A percentile compares a stretch with the other conserved stretches of the same genome.
These are phyloP conservation scores for Pollenia griseotomentosa DNA, from an alignment of 2,888 invertebrate genomes.

Conservation along the genomic window DNA sequence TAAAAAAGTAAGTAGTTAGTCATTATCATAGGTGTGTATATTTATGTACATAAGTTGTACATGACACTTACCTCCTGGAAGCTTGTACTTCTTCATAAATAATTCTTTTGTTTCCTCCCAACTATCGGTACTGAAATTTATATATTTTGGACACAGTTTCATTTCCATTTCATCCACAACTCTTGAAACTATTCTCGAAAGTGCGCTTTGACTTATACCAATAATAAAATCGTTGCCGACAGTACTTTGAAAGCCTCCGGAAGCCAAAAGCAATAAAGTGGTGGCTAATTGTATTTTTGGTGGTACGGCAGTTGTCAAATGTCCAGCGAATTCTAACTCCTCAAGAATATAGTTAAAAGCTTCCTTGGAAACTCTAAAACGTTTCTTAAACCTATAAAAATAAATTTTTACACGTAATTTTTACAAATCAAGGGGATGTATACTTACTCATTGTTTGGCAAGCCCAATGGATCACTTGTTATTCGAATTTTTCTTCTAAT, in stretches of 20 bases:
- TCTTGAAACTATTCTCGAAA: too few relatives aligned
- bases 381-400: constrained; percentile 21
- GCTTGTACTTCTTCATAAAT: constrained; percentile 9
- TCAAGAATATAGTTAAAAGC: constrained; percentile 23
- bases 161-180: too few relatives aligned
- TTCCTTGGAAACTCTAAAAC: constrained; percentile 14
- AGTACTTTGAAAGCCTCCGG: too few relatives aligned
- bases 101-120: constrained; percentile 16
- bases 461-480: constrained; percentile 20
- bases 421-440: background rate
- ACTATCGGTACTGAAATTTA: constrained; percentile 15
- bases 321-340: constrained; percentile 13
- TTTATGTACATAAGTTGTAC: background rate
- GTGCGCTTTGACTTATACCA: too few relatives aligned
- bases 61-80: too few relatives aligned
- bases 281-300: too few relatives aligned
- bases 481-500: constrained; percentile 11
- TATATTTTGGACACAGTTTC: background rate
- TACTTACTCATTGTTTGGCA: constrained; percentile 14
- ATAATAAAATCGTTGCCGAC: too few relatives aligned
- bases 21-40: constrained; percentile 19
- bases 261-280: too few relatives aligned
- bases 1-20: background rate
- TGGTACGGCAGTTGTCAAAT: too few relatives aligned
- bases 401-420: too few relatives aligned